phyloP scores from a whole-genome alignment of 53 echinoderm and acorn worm genomes.

The Paracentrotus lividus region DNA sequence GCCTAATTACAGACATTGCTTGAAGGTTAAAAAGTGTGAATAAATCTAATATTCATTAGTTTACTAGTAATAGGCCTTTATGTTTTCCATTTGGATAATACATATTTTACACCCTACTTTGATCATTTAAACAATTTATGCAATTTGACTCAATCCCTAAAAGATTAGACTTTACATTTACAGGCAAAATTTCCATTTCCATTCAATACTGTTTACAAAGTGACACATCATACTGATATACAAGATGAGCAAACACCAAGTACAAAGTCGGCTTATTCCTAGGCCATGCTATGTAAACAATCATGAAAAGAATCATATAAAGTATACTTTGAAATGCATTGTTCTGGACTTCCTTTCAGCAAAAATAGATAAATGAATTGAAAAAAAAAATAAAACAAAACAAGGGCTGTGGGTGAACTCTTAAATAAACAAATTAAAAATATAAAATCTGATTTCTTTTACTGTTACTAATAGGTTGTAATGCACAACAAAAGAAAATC shows the following conservation, averaged over 20 bases:
- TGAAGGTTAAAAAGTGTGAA: background rate
- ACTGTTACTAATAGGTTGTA: too few species aligned
- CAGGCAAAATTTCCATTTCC: too few species aligned
- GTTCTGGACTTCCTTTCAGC: background rate
- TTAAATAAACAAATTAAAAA: too few species aligned
- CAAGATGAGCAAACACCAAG: constrained; percentile 26
- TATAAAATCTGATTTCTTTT: too few species aligned
- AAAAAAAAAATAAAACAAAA: too few species aligned
- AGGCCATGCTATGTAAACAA: constrained; percentile 19
- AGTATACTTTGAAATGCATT: background rate
- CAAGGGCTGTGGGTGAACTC: too few species aligned
- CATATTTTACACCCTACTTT: background rate
- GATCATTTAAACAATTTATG: too few species aligned
- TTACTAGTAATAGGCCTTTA: background rate
- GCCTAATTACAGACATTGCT: background rate
- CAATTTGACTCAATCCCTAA: too few species aligned
- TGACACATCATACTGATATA: constrained; percentile 20
- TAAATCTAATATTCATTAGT: constrained; percentile 2
- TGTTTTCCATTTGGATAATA: background rate
- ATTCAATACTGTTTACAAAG: background rate
- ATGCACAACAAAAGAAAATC: too few species aligned
- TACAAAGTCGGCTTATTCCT: background rate
- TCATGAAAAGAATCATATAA: background rate
- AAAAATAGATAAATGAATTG: background rate
- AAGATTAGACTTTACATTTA: too few species aligned